Conservation (phyloP, 2,888 invertebrate species). For the Pheosia tremula region DNA sequence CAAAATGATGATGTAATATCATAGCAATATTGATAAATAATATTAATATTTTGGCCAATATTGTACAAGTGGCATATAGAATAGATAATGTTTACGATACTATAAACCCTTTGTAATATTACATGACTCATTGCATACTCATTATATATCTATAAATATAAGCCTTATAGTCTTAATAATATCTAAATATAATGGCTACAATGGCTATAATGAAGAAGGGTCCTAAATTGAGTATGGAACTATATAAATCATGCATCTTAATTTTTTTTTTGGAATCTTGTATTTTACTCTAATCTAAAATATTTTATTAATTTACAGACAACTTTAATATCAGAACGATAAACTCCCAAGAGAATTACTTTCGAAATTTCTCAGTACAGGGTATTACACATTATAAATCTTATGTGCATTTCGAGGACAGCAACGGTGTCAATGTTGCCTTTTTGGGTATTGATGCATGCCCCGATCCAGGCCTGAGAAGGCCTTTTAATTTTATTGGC, state of each 20-base stretch:
- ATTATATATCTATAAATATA: too few species aligned
- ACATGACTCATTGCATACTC: too few species aligned
- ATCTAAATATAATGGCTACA: too few species aligned
- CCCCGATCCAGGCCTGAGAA: slow-evolving; percentile 92
- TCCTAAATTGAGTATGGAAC: too few species aligned
- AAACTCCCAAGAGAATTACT: slow-evolving; percentile 89
- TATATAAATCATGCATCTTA: too few species aligned
- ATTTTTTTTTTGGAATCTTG: not conserved
- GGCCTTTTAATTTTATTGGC: slow-evolving; percentile 97
- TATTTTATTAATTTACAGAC: slow-evolving; percentile 86
- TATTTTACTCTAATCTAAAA: not conserved
- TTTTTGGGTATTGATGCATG: slow-evolving; percentile 95
- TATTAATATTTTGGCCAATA: not conserved
- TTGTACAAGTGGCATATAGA: too few species aligned
- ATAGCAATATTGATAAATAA: not conserved
- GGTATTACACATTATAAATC: slow-evolving; percentile 88
- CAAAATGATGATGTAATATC: not conserved
- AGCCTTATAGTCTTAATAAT: too few species aligned
- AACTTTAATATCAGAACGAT: slow-evolving; percentile 92
- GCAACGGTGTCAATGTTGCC: slow-evolving; percentile 87
- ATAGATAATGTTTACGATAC: not conserved
- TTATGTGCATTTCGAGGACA: slow-evolving; percentile 86
- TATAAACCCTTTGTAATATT: too few species aligned
- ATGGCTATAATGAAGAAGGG: too few species aligned
- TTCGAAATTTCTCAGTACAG: slow-evolving; percentile 91